phyloP scores from a whole-genome alignment of 1,140 invertebrate genomes.

The Rhynchophorus ferrugineus region DNA sequence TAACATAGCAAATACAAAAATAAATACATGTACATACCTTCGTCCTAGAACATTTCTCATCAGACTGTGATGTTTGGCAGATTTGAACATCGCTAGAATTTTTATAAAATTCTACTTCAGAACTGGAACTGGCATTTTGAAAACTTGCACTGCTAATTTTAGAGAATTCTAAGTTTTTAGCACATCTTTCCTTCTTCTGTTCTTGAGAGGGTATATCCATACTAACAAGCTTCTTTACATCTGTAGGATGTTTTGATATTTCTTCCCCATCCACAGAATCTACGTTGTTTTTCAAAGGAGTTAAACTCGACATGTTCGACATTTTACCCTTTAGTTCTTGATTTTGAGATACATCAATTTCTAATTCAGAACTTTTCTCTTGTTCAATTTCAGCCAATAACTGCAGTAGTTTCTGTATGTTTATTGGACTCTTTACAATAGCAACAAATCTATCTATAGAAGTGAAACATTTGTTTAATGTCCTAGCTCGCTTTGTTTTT shows the following conservation, averaged over 20 bases:
- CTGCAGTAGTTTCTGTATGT: conserved; percentile 4
- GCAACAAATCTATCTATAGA: conserved; percentile 2
- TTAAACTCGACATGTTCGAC: conserved; percentile 8
- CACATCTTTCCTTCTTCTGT: conserved; percentile 7
- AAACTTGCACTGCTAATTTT: conserved; percentile 20
- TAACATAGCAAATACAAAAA: too few relatives aligned
- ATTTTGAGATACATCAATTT: neutral
- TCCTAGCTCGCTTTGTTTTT: neutral
- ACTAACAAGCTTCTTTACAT: too few relatives aligned
- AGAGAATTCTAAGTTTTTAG: conserved; percentile 16
- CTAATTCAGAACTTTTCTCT: neutral
- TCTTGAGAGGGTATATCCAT: too few relatives aligned
- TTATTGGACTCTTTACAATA: conserved; percentile 4
- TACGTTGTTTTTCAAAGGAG: neutral
- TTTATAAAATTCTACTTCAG: conserved; percentile 21
- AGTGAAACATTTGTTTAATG: neutral
- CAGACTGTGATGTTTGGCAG: conserved; percentile 15
- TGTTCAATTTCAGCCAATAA: conserved; percentile 6
- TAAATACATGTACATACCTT: neutral
- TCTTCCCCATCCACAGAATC: neutral
- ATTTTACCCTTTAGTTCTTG: neutral
- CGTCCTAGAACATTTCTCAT: neutral
- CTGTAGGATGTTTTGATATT: neutral
- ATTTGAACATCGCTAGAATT: conserved; percentile 13
- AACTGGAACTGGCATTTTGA: conserved; percentile 15